Base-by-base conservation (phyloP, 2,888 invertebrate species). In the Folsomia candida region DNA sequence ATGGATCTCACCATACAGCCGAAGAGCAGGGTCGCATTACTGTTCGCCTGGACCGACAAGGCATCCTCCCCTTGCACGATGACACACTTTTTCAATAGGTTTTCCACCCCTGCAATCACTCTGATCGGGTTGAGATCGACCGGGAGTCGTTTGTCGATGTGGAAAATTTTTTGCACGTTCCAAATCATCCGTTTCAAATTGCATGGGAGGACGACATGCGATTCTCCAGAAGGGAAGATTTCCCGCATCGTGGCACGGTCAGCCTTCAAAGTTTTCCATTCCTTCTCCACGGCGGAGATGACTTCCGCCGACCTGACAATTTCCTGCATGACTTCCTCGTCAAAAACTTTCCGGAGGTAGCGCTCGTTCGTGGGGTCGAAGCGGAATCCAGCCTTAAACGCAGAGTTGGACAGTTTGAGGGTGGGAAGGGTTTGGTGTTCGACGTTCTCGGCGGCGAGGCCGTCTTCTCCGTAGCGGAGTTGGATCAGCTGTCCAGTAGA, bases 161-260 rank as follows among this genome's bases (percentile, higher is more conserved):
- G 95, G 87, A 99, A 99, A 82, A 98, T 98, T 83, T 99, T 99
- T 84, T 99, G 98, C 0, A 97, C 99, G 84, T 99, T 99, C 97
- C 98, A 98, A 81, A 99, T 98, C 92, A 99, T 94, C 80, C 99
- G 89, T 82, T 95, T 93, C 74, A 99, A 87, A 84, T 99, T 99
- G 83, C 99, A 99, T 0, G 99, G 99, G 80, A 99, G 83, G 81
- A 98, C 98, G 68, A 99, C 94, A 84, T 95, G 96, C 6, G 92
- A 93, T 83, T 97, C 96, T 11, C 97, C 97, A 79, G 92, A 94
- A 0, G 98, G 97, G 85, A 99, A 99, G 81, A 98, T 96, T 83
- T 91, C 80, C 65, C 99, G 87, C 57, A 99, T 84, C 4, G 91
- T 88, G 66, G 91, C 89, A 69, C 99, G 87, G 85, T 99, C 99